A percentile compares a stretch with the other conserved stretches of the same genome.
Evolutionary conservation across 2,113 vertebrate genomes (phyloP).

Genomic region (Elaphurus davidianus): DNA sequence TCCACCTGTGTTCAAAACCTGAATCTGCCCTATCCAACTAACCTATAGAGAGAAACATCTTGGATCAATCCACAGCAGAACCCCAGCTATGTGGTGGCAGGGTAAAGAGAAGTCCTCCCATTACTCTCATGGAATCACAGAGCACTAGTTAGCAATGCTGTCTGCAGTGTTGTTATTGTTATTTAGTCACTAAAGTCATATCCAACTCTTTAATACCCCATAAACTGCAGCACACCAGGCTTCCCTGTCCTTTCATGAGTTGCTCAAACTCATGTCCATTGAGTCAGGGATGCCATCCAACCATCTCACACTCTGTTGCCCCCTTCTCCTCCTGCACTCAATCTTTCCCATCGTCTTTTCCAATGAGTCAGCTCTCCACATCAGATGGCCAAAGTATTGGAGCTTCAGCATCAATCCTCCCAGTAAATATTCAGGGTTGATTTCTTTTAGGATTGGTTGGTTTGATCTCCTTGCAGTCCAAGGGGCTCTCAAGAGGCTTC

Average conservation of each 20-base stretch:
- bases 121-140: neutral
- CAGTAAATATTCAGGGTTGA: neutral
- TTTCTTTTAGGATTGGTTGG: neutral
- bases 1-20: neutral
- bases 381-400: neutral
- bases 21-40: neutral
- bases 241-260: neutral
- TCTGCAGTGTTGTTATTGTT: neutral
- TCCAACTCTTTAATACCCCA: neutral
- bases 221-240: neutral
- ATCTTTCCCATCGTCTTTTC: neutral
- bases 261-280: neutral
- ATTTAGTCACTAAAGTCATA: neutral
- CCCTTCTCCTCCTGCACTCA: neutral
- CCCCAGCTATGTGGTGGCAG: neutral
- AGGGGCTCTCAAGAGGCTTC: neutral
- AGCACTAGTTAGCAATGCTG: neutral
- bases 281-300: neutral
- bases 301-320: neutral
- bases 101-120: neutral
- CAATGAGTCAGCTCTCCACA: neutral
- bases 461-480: neutral
- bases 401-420: neutral
- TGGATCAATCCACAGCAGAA: neutral
- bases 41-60: neutral